These are phyloP conservation scores for Rhaphigaster nebulosa DNA, from an alignment of 2,888 invertebrate genomes.

Conservation along the genomic window DNA sequence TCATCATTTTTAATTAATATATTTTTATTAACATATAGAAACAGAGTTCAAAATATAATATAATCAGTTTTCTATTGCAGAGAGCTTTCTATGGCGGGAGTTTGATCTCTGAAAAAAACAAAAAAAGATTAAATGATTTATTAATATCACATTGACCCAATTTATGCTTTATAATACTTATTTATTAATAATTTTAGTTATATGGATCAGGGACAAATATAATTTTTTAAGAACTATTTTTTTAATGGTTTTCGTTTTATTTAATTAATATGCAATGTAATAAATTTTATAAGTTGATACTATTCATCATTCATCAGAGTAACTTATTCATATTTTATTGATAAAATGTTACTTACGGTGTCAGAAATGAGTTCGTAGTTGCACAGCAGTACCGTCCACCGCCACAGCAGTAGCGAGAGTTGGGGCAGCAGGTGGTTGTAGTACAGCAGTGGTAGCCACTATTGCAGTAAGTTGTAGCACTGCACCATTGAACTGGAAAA, in stretches of 20 bases:
- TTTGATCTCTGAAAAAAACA: neutral
- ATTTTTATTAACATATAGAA: no score
- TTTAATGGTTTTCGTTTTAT: no score
- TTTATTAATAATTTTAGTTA: no score
- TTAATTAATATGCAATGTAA: no score
- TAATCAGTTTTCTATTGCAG: neutral
- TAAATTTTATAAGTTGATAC: no score
- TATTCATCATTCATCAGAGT: no score
- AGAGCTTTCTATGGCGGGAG: neutral
- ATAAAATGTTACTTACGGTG: neutral
- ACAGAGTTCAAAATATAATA: no score
- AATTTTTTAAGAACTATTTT: no score
- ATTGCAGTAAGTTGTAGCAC: neutral
- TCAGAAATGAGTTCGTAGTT: neutral
- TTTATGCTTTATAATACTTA: no score
- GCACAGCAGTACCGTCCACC: neutral
- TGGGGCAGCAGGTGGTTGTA: slow-evolving; percentile 8
- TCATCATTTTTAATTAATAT: no score
- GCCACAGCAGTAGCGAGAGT: slow-evolving; percentile 40
- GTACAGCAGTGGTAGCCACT: slow-evolving; percentile 18
- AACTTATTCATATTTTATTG: no score
- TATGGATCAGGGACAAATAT: no score
- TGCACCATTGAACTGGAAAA: slow-evolving; percentile 17
- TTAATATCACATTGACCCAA: neutral
- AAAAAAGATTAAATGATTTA: neutral